Conservation (phyloP, 2,113 vertebrate species). For the Pipra filicauda region DNA sequence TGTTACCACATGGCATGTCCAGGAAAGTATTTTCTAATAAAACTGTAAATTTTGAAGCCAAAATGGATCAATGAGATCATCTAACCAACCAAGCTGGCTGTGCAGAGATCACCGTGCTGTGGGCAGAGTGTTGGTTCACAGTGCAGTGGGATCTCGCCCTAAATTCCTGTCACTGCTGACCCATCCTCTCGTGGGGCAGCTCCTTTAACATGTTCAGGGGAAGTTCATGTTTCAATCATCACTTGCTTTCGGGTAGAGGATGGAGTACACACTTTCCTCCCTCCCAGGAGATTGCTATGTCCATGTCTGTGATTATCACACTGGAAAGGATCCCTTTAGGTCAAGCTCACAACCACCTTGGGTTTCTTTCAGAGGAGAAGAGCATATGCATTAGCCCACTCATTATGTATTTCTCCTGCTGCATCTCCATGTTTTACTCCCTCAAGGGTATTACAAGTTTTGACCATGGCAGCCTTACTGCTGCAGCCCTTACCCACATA, state of each 20-base stretch:
- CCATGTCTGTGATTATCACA: neutral
- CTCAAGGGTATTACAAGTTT: neutral
- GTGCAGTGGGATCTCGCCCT: neutral
- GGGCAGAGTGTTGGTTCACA: neutral
- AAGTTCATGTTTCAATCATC: neutral
- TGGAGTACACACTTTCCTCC: neutral
- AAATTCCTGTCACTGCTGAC: neutral
- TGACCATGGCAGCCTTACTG: neutral
- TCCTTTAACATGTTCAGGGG: neutral
- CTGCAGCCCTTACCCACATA: neutral
- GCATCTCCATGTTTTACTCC: neutral
- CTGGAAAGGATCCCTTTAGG: slow-evolving; percentile 1
- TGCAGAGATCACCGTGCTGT: neutral
- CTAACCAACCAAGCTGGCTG: neutral
- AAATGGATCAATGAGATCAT: neutral
- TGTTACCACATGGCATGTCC: neutral
- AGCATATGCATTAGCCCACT: neutral
- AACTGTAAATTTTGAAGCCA: neutral
- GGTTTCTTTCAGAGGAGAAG: neutral
- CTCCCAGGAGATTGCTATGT: neutral
- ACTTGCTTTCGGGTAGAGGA: neutral
- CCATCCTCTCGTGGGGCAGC: neutral
- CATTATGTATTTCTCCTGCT: neutral
- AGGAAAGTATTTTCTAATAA: neutral
- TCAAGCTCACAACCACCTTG: slow-evolving; percentile 3